These are phyloP conservation scores for Paramormyrops kingsleyae DNA, from an alignment of 2,113 vertebrate species.

Conservation along the genomic window DNA sequence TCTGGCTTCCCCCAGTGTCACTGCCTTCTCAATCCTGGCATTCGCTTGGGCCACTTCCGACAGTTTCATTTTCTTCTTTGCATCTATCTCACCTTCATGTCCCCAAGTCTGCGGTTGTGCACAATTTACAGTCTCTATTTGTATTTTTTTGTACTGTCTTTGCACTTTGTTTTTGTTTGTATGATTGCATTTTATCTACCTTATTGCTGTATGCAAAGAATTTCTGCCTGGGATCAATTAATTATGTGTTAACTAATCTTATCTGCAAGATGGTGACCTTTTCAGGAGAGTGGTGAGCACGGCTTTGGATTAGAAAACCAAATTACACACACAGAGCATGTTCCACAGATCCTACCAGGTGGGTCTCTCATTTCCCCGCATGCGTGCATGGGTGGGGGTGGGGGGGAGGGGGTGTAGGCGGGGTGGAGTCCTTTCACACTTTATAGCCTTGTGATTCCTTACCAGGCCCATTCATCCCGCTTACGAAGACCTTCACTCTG, in stretches of 20 bases:
- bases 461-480: neutral
- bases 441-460: constrained; percentile 39
- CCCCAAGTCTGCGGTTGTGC: neutral
- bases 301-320: neutral
- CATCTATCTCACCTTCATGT: neutral
- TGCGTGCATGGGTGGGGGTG: neutral
- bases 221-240: neutral
- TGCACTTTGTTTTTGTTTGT: neutral
- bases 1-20: neutral
- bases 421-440: constrained; percentile 36
- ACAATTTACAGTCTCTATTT: neutral
- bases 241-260: neutral
- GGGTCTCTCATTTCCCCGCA: neutral
- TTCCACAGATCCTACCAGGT: constrained; percentile 40
- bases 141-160: neutral
- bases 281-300: neutral
- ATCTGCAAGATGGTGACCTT: neutral
- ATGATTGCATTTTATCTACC: neutral
- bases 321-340: constrained; percentile 28
- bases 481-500: constrained; percentile 17
- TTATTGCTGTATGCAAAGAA: neutral
- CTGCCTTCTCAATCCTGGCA: neutral
- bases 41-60: neutral
- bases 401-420: neutral
- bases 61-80: neutral